Evolutionary conservation across 1,140 invertebrate genomes (phyloP).

Genomic region (Zaprionus taronus): DNA sequence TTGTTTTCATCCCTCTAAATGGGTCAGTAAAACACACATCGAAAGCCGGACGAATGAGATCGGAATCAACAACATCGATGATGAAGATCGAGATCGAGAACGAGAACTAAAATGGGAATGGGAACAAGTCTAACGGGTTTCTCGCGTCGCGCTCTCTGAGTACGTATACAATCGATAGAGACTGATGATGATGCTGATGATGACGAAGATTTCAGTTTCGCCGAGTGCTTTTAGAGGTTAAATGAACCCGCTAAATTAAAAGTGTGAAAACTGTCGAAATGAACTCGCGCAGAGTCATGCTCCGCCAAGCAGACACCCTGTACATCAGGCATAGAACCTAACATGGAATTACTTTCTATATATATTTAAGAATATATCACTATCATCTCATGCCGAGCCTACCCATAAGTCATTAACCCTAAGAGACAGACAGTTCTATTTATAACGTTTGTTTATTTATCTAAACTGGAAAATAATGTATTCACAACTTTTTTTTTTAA

Average conservation of each 20-base stretch:
- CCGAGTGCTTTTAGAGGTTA: conserved; percentile 36
- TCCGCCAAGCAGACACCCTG: conserved; percentile 33
- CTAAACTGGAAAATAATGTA: not conserved
- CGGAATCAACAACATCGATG: not conserved
- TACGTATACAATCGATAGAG: conserved; percentile 10
- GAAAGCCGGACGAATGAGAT: conserved; percentile 43
- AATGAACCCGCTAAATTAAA: conserved; percentile 53
- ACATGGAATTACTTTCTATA: not conserved
- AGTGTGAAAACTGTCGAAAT: conserved; percentile 34
- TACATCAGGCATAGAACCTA: not conserved
- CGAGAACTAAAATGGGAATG: not conserved
- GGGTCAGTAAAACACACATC: conserved; percentile 63
- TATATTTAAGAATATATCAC: too few species aligned
- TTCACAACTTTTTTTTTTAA: not conserved
- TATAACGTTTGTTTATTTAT: not conserved
- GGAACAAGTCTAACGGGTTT: conserved; percentile 50
- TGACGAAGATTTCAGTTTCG: conserved; percentile 10
- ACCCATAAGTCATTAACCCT: not conserved
- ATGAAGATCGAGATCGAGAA: not conserved
- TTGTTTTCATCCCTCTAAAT: conserved; percentile 84
- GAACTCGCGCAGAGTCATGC: not conserved
- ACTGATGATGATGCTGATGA: conserved; percentile 2
- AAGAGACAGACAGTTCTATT: not conserved
- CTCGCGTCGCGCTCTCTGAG: not conserved
- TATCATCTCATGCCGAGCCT: not conserved